phyloP scores from a whole-genome alignment of 2,888 invertebrate species.

The Drosophila setosimentum region DNA sequence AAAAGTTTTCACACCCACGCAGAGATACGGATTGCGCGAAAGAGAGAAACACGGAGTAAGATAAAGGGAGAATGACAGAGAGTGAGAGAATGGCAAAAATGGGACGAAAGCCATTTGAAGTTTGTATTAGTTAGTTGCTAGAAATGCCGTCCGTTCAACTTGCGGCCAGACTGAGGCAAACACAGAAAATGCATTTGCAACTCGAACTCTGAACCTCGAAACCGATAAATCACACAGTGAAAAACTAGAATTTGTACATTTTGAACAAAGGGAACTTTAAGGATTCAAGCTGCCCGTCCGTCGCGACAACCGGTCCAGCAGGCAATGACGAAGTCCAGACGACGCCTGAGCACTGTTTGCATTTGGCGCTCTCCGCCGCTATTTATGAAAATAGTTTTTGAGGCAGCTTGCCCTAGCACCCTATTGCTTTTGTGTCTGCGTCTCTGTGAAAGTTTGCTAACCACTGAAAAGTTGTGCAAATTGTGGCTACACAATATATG shows the following conservation, averaged over 20 bases:
- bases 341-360: conserved; percentile 58
- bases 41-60: conserved; percentile 5
- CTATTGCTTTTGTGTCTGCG: conserved; percentile 6
- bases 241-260: conserved; percentile 80
- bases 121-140: conserved; percentile 64
- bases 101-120: conserved; percentile 67
- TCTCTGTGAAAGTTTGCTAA: conserved; percentile 67
- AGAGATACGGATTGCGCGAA: conserved; percentile 13
- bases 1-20: conserved; percentile 60
- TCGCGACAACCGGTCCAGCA: conserved; percentile 28
- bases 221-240: conserved; percentile 82
- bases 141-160: conserved; percentile 23
- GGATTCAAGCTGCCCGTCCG: conserved; percentile 68
- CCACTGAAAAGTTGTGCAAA: conserved; percentile 78
- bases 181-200: conserved; percentile 81
- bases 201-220: conserved; percentile 80
- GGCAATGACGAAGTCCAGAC: conserved; percentile 59
- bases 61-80: conserved; percentile 2
- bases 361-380: conserved; percentile 65
- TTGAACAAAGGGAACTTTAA: conserved; percentile 76
- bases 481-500: conserved; percentile 70
- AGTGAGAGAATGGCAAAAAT: conserved; percentile 25
- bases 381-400: conserved; percentile 78
- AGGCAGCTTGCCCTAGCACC: conserved; percentile 44
- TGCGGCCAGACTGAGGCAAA: conserved; percentile 45